Conservation (phyloP, 2,113 vertebrate genomes). For the Pelobates fuscus region DNA sequence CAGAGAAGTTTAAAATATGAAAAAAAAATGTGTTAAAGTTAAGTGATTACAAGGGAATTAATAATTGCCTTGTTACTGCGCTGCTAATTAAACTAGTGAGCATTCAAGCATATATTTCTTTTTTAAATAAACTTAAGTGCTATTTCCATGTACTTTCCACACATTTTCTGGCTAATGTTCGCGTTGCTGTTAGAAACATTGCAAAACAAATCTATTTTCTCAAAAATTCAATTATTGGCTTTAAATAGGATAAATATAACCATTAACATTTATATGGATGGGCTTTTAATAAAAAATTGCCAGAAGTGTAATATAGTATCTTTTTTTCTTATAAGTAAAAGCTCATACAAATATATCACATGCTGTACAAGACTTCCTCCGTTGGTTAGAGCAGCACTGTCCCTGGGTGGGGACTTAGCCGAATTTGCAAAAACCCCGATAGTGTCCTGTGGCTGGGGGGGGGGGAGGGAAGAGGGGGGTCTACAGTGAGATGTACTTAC, state of each 20-base stretch:
- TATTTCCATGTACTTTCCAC: background rate
- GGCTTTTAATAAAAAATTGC: slow-evolving; percentile 1
- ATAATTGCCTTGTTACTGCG: slow-evolving; percentile 1
- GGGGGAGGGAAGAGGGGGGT: too few species aligned
- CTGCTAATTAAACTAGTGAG: slow-evolving; percentile 7
- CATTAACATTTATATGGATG: slow-evolving; percentile 4
- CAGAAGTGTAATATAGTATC: background rate
- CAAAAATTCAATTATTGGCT: slow-evolving; percentile 26
- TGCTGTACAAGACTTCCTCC: background rate
- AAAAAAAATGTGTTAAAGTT: background rate
- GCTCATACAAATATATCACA: background rate
- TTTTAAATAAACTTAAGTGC: background rate
- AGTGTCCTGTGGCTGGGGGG: too few species aligned
- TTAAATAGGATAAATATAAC: slow-evolving; percentile 23
- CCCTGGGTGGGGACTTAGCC: too few species aligned
- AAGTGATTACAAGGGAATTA: background rate
- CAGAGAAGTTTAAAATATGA: background rate
- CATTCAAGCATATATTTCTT: background rate
- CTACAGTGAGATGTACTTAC: too few species aligned
- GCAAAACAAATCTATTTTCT: slow-evolving; percentile 8
- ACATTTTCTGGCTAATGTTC: slow-evolving; percentile 1
- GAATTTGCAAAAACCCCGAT: too few species aligned
- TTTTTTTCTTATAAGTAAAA: too few species aligned
- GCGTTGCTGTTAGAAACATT: background rate
- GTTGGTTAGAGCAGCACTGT: too few species aligned